Base-by-base conservation (phyloP, 1,140 invertebrate species). In the Harpegnathos saltator region DNA sequence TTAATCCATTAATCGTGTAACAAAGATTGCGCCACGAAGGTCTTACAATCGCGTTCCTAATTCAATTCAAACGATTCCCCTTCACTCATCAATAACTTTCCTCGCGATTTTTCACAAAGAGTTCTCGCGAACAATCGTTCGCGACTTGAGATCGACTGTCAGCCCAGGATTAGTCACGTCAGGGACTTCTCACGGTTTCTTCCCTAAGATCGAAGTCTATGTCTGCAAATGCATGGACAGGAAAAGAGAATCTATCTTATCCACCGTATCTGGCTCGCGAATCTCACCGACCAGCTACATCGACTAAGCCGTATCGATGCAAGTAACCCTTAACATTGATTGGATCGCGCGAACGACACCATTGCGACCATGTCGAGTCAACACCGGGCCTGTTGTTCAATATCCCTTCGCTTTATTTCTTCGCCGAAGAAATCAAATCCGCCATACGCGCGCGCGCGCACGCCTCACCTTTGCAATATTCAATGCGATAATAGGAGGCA, bases 391-490 rank as follows among this genome's bases (percentile, higher is more conserved):
- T 63, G 73, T 69, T 58, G 19, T 59, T 48, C 22, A 15, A n/a
- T n/a, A n/a, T 3, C 15, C 62, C 50, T 58, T 61, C n/a, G 22
- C 68, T 7, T 14, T 7, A n/a, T 29, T 24, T 33, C 38, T 52
- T 14, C 26, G 12, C 2, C 61, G 17, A 56, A 65, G 12, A 19
- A 44, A 19, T 19, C 72, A 59, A 59, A 26, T 65, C 19, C 17
- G 59, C 29, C 14, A 22, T 29, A 15, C 50, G 33, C 26, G 33
- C 29, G 62, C n/a, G n/a, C n/a, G n/a, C n/a, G n/a, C n/a, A n/a
- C n/a, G n/a, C n/a, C n/a, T n/a, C 15, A 50, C 9, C 56, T 52
- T 59, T 58, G 48, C 19, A 52, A 26, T 56, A 86, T 74, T 77
- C 74, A 33, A 24, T 7, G n/a, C 17, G 12, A 52, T 61, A 80